phyloP scores from a whole-genome alignment of 2,113 vertebrate genomes.

The Paradisaea rubra region DNA sequence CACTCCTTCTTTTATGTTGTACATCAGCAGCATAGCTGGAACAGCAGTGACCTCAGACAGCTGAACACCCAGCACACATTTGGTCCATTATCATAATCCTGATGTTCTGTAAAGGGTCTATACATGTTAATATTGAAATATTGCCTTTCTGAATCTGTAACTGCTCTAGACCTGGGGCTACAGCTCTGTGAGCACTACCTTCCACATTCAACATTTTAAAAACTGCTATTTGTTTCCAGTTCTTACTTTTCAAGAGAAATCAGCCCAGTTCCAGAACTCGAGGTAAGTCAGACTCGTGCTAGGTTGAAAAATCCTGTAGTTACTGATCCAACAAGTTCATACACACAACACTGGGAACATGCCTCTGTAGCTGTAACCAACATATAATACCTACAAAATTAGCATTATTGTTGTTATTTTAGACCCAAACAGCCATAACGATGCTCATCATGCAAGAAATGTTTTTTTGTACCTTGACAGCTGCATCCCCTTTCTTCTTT shows the following conservation, averaged over 20 bases:
- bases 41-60: background rate
- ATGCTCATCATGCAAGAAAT: background rate
- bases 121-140: background rate
- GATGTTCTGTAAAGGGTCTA: background rate
- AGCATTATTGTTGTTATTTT: background rate
- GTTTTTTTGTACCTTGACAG: background rate
- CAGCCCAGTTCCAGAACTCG: background rate
- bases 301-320: background rate
- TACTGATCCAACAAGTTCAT: background rate
- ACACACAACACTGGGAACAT: fast-evolving
- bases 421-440: background rate
- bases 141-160: background rate
- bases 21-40: background rate
- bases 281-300: background rate
- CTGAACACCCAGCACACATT: background rate
- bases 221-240: background rate
- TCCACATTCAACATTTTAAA: background rate
- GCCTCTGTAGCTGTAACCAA: background rate
- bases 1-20: slow-evolving; percentile 3
- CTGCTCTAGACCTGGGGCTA: background rate
- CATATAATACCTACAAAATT: background rate
- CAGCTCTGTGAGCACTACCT: background rate
- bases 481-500: background rate
- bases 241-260: background rate
- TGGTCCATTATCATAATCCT: background rate